Conservation (phyloP, 2,113 vertebrate species). For the Oncorhynchus kisutch region DNA sequence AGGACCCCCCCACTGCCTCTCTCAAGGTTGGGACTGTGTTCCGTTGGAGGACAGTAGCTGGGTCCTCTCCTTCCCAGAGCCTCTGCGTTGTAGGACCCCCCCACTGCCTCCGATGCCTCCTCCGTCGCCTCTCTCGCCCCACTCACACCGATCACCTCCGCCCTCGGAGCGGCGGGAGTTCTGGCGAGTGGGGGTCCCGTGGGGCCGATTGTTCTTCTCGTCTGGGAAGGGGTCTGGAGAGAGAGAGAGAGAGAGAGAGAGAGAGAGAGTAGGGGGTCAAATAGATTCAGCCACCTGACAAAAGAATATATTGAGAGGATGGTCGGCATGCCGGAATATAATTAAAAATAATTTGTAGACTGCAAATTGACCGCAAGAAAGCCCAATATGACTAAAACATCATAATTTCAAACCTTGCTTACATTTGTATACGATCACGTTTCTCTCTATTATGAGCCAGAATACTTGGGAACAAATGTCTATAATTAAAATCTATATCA, state of each 20-base stretch:
- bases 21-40: constrained; percentile 81
- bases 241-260: constrained; percentile 32
- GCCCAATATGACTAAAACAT: no score
- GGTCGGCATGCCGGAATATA: no score
- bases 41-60: constrained; percentile 88
- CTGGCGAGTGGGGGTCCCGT: constrained; percentile 84
- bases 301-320: no score
- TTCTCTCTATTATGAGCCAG: no score
- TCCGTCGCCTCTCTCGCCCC: constrained; percentile 72
- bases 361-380: no score
- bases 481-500: no score
- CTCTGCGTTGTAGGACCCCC: constrained; percentile 80
- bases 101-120: constrained; percentile 69
- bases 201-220: constrained; percentile 84
- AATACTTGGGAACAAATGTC: no score
- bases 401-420: no score
- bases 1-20: no score
- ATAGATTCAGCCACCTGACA: no score
- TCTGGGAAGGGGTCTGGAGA: constrained; percentile 70
- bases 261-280: constrained; percentile 29
- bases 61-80: constrained; percentile 86
- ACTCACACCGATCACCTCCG: constrained; percentile 77
- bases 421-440: no score
- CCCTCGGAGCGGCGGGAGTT: constrained; percentile 82
- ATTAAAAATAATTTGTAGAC: no score